Percentiles rank a stretch among this genome's conserved stretches.
Conservation (phyloP, 2,888 invertebrate species). For the Melipona beecheii region DNA sequence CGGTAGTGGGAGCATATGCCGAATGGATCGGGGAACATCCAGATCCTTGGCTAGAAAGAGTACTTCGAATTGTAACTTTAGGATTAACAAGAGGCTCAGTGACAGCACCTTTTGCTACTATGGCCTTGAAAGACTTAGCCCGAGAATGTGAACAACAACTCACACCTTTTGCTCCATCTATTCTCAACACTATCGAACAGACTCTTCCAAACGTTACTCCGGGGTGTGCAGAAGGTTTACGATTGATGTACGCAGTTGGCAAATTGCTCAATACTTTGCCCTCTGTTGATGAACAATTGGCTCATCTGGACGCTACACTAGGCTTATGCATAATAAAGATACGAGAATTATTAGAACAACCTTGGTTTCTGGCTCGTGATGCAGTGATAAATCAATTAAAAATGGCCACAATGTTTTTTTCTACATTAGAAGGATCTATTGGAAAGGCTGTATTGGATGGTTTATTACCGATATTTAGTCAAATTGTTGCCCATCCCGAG, state of each 20-base stretch:
- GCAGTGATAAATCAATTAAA: slow-evolving; percentile 87
- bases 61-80: slow-evolving; percentile 89
- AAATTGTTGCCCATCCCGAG: slow-evolving; percentile 85
- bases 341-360: slow-evolving; percentile 83
- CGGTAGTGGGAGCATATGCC: slow-evolving; percentile 90
- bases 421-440: slow-evolving; percentile 86
- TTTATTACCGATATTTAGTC: slow-evolving; percentile 86
- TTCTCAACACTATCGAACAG: slow-evolving; percentile 88
- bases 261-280: slow-evolving; percentile 89
- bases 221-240: slow-evolving; percentile 88
- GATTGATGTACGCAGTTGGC: slow-evolving; percentile 92
- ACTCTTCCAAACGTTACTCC: slow-evolving; percentile 86
- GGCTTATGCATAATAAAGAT: slow-evolving; percentile 88
- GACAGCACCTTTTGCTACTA: slow-evolving; percentile 92
- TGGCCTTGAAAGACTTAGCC: slow-evolving; percentile 95
- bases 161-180: slow-evolving; percentile 90
- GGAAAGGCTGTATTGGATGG: slow-evolving; percentile 80
- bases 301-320: slow-evolving; percentile 89
- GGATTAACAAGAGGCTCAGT: slow-evolving; percentile 87
- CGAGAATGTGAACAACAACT: slow-evolving; percentile 92
- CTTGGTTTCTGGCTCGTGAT: slow-evolving; percentile 66
- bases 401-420: slow-evolving; percentile 88
- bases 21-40: slow-evolving; percentile 93
- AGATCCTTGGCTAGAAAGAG: slow-evolving; percentile 86
- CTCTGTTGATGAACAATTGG: slow-evolving; percentile 87